A percentile compares a stretch with the other conserved stretches of the same genome.
phyloP scores from a whole-genome alignment of 1,140 invertebrate species.

The Halesus radiatus region DNA sequence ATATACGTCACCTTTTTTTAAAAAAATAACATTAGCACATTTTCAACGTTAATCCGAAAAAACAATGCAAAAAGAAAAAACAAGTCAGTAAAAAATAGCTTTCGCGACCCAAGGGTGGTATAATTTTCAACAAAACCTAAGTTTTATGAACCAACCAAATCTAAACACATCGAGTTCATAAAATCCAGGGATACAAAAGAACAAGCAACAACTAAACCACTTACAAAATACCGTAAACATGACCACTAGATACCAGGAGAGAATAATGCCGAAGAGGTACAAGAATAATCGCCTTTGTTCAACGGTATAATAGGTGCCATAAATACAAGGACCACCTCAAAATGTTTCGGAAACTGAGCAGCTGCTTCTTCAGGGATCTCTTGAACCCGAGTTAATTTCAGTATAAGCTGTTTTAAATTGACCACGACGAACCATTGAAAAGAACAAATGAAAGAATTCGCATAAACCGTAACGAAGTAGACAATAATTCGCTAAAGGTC shows the following conservation, averaged over 20 bases:
- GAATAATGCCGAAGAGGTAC: background rate
- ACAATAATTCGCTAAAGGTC: background rate
- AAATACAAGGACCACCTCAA: slow-evolving; percentile 24
- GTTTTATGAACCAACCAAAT: too few relatives aligned
- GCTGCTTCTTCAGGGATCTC: background rate
- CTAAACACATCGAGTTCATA: slow-evolving; percentile 3
- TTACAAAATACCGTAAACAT: slow-evolving; percentile 31
- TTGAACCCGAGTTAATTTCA: slow-evolving; percentile 22
- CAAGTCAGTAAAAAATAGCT: too few relatives aligned
- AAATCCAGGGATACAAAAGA: background rate
- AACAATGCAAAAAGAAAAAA: too few relatives aligned
- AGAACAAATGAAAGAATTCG: background rate
- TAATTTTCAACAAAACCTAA: too few relatives aligned
- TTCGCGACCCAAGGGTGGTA: too few relatives aligned
- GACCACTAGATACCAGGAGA: background rate
- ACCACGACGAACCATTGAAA: slow-evolving; percentile 16
- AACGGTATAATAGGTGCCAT: slow-evolving; percentile 19
- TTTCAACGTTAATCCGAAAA: too few relatives aligned
- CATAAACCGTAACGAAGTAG: slow-evolving; percentile 1
- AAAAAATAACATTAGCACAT: too few relatives aligned
- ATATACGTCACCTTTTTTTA: too few relatives aligned
- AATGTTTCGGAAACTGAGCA: background rate
- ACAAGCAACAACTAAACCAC: background rate
- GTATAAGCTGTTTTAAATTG: slow-evolving; percentile 26
- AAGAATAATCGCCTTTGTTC: slow-evolving; percentile 10